Percentiles rank a stretch among this genome's conserved stretches.
Conservation (phyloP, 2,113 vertebrate species). For the Rhinoptilus africanus region DNA sequence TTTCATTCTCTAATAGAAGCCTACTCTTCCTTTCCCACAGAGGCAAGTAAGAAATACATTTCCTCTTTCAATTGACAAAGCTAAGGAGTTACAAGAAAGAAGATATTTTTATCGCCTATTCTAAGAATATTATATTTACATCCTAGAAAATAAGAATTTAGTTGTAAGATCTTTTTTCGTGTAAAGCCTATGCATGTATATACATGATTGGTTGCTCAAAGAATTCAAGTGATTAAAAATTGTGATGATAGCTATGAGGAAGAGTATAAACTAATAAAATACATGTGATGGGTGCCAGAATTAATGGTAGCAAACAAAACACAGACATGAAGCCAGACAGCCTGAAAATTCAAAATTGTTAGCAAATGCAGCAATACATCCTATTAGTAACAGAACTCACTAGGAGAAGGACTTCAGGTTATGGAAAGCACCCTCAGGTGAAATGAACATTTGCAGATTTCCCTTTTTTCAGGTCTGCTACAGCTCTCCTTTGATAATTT, state of each 20-base stretch:
- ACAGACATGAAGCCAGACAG: neutral
- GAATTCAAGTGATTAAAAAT: neutral
- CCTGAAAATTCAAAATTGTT: neutral
- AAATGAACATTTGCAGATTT: neutral
- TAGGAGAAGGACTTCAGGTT: neutral
- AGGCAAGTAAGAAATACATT: neutral
- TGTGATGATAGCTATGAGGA: neutral
- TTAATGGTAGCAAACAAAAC: neutral
- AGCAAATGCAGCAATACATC: neutral
- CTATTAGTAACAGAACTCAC: neutral
- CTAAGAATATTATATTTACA: neutral
- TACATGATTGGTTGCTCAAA: neutral
- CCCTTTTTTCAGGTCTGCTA: neutral
- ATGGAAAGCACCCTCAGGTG: neutral
- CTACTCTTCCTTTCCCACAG: neutral
- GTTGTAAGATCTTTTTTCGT: neutral
- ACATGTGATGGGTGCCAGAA: neutral
- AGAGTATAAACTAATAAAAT: neutral
- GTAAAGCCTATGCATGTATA: neutral
- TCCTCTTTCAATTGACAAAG: neutral
- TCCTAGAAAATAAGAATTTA: neutral
- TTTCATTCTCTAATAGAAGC: neutral
- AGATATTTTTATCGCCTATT: neutral
- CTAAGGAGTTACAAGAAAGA: neutral
- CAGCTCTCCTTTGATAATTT: slow-evolving; percentile 32